Evolutionary conservation across 2,888 invertebrate species (phyloP), one percentile per base, ranked within the genome.

Genomic region (Chironomus tentans): DNA sequence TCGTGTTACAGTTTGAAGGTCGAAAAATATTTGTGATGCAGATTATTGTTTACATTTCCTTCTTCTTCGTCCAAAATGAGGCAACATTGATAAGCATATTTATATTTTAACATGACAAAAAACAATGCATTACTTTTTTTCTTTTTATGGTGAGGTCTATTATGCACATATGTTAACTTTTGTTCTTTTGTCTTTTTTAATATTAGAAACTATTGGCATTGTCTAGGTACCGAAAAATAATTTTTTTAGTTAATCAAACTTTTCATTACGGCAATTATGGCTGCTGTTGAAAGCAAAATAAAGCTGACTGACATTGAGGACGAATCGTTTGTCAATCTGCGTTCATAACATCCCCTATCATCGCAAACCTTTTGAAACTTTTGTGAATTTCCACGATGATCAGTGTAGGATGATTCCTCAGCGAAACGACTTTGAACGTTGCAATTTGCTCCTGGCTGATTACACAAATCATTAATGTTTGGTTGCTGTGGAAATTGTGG

Each of bases 361-460:
- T 74, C 68, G n/a, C 74, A 74, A 48, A 74, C 74, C 7, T 48
- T 22, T 6, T 24, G 6, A 15, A 21, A 68, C n/a, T 74, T 65
- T 10, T 21, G 6, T n/a, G 47, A 47, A 24, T 65, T 38, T 68
- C 74, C 74, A 28, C 68, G 18, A 13, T 46, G 48, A 24, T 74
- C 74, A n/a, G 50, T 68, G 22, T 24, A 62, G 1, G 68, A 68
- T 2, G 68, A 68, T 68, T 74, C 74, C 22, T 68, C 74, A 22
- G 74, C 74, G 24, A 74, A 74, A 5, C 74, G 47, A 48, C 48
- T 48, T 13, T 74, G 46, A 24, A 74, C n/a, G 12, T 74, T 74
- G 48, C 74, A 74, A 46, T 73, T 73, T 7, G 68, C 68, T n/a
- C 72, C 72, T 2, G 62, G 38, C 28, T 68, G 47, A 24, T 47